These are phyloP conservation scores for Gymnocheta viridis DNA, from an alignment of 2,888 invertebrate genomes.

Conservation along the genomic window DNA sequence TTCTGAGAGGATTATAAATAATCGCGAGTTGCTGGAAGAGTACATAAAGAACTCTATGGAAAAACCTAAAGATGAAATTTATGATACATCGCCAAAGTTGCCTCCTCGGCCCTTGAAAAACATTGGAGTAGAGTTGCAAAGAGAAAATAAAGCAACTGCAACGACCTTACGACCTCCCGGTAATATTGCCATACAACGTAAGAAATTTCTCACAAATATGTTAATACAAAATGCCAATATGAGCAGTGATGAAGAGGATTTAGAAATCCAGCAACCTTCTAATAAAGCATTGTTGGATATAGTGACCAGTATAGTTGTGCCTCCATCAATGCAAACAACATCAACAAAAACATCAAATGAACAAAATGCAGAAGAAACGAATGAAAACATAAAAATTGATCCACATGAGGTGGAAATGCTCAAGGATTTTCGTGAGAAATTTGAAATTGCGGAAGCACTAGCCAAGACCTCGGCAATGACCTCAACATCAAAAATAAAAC, in stretches of 20 bases:
- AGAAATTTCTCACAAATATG: slow-evolving; percentile 74
- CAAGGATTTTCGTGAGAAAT: slow-evolving; percentile 82
- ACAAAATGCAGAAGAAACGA: slow-evolving; percentile 27
- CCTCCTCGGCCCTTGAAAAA: slow-evolving; percentile 57
- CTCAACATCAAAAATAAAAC: slow-evolving; percentile 83
- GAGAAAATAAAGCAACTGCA: background rate
- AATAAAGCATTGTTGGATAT: slow-evolving; percentile 53
- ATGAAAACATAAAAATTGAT: slow-evolving; percentile 62
- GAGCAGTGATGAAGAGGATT: slow-evolving; percentile 64
- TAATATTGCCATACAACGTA: slow-evolving; percentile 74
- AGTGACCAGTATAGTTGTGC: slow-evolving; percentile 51
- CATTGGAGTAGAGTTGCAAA: background rate
- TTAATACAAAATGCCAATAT: slow-evolving; percentile 64
- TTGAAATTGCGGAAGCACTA: slow-evolving; percentile 84
- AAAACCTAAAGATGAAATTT: slow-evolving; percentile 26
- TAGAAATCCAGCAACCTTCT: slow-evolving; percentile 45
- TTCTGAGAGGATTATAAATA: slow-evolving; percentile 45
- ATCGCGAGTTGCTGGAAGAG: slow-evolving; percentile 60
- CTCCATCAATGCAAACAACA: slow-evolving; percentile 29
- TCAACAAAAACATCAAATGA: background rate
- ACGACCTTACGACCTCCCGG: slow-evolving; percentile 67
- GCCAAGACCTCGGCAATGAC: slow-evolving; percentile 84
- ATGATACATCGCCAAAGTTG: slow-evolving; percentile 58
- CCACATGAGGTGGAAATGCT: slow-evolving; percentile 73
- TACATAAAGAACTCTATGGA: slow-evolving; percentile 57